A percentile compares a stretch with the other conserved stretches of the same genome.
Evolutionary conservation across 2,113 vertebrate genomes (phyloP).

Genomic region (Zapornia atra): DNA sequence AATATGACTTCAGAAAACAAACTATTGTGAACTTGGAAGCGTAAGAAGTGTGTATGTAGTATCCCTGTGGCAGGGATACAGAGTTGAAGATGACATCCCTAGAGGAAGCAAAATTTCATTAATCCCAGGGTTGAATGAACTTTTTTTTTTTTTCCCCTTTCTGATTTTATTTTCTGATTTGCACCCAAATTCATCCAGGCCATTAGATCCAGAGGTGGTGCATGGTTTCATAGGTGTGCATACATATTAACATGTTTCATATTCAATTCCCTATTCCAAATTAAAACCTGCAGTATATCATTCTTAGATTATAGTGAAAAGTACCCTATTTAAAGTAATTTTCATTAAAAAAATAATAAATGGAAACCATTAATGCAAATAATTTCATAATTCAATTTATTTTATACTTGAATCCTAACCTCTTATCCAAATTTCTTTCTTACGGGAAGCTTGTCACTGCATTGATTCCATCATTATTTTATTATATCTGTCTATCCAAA

Average conservation of each 20-base stretch:
- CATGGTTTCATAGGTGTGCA: neutral
- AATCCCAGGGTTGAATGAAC: neutral
- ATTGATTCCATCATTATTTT: neutral
- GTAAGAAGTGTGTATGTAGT: neutral
- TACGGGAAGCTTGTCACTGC: neutral
- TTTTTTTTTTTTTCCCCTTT: neutral
- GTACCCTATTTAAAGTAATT: neutral
- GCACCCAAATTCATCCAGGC: neutral
- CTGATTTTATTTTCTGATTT: neutral
- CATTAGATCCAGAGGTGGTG: neutral
- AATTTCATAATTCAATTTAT: neutral
- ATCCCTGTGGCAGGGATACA: neutral
- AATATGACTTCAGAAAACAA: neutral
- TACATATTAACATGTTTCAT: neutral
- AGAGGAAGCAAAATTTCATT: neutral
- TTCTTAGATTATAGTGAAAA: neutral
- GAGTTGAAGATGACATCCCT: neutral
- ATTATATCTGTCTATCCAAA: neutral
- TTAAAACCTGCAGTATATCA: neutral
- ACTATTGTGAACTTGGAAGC: neutral
- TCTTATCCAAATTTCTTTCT: slow-evolving; percentile 1
- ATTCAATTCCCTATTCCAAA: neutral
- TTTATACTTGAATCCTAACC: neutral
- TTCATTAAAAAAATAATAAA: neutral
- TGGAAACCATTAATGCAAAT: neutral